Evolutionary conservation across 2,797 vertebrate genomes (phyloP).

Genomic region (Micropoecilia bifurca): DNA sequence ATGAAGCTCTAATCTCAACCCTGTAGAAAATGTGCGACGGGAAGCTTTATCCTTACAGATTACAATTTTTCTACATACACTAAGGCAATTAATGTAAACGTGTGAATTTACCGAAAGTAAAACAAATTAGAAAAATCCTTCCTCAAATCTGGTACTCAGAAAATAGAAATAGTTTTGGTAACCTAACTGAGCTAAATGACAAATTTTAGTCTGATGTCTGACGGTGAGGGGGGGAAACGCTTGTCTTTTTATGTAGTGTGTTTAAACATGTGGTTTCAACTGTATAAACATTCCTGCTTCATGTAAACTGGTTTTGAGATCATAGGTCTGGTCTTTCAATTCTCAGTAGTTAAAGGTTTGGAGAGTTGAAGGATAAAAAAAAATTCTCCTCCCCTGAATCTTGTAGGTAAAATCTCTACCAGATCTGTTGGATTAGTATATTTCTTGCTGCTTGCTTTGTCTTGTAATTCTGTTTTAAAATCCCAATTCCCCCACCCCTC

Average conservation of each 20-base stretch:
- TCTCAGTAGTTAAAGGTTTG: background rate
- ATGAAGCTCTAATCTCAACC: background rate
- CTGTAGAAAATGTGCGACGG: background rate
- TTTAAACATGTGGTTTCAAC: background rate
- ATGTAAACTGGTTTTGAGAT: background rate
- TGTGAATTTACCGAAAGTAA: background rate
- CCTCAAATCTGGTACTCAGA: background rate
- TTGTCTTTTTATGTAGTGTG: background rate
- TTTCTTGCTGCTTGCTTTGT: slow-evolving; percentile 36
- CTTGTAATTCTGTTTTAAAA: background rate
- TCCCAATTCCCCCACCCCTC: background rate
- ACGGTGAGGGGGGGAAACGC: background rate
- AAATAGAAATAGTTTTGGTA: background rate
- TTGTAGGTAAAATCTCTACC: background rate
- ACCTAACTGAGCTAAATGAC: background rate
- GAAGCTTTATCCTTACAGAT: background rate
- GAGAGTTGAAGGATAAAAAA: background rate
- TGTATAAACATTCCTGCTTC: background rate
- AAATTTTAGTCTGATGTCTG: background rate
- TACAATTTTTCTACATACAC: background rate
- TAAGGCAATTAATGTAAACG: background rate
- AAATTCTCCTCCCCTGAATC: background rate
- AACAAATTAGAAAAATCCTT: background rate
- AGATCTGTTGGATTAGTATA: background rate
- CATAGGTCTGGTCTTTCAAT: background rate